Percentiles rank a stretch among this genome's conserved stretches.
Conservation (phyloP, 2,113 vertebrate species). For the Cairina moschata region DNA sequence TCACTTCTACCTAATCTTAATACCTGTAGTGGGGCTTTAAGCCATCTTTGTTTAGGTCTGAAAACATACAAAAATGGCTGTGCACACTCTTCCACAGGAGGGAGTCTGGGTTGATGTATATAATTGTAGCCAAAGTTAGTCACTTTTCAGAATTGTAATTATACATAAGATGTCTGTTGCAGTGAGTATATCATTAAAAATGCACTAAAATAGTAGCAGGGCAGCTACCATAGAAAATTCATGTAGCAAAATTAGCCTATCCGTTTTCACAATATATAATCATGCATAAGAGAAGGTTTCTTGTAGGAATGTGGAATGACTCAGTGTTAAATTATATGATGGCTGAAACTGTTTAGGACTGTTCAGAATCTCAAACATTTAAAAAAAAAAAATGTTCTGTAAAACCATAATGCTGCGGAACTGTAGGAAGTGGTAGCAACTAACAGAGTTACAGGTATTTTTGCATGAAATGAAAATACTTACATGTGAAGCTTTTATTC, state of each 20-base stretch:
- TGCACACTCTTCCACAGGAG: neutral
- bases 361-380: conserved; percentile 11
- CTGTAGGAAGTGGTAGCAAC: neutral
- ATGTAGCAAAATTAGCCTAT: conserved; percentile 70
- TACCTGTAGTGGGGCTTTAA: neutral
- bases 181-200: conserved; percentile 72
- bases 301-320: conserved; percentile 63
- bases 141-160: conserved; percentile 68
- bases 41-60: neutral
- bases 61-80: neutral
- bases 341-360: conserved; percentile 53
- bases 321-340: conserved; percentile 74
- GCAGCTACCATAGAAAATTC: conserved; percentile 61
- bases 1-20: neutral
- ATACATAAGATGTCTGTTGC: conserved; percentile 60
- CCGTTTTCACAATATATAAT: conserved; percentile 77
- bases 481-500: conserved; percentile 36
- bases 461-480: conserved; percentile 8
- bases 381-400: neutral
- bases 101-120: neutral
- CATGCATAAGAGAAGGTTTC: conserved; percentile 75
- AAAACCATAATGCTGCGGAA: neutral
- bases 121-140: conserved; percentile 66
- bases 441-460: conserved; percentile 29
- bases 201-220: conserved; percentile 67